Evolutionary conservation across 2,113 vertebrate genomes (phyloP).

Genomic region (Stomatorhinus ivindoensis): DNA sequence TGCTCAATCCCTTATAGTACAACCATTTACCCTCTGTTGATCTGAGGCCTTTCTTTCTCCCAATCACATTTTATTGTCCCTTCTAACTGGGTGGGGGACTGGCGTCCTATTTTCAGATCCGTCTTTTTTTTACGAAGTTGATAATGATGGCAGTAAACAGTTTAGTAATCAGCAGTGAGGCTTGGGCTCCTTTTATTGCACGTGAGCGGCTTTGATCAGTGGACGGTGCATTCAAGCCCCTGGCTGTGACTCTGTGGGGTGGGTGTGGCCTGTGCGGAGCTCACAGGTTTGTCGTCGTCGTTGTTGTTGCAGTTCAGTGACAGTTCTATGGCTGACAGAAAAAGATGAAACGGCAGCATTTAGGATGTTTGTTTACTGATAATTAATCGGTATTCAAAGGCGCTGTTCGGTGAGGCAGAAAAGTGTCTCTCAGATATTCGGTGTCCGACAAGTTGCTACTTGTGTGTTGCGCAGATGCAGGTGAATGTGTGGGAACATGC

Average conservation of each 20-base stretch:
- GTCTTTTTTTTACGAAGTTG: background rate
- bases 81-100: background rate
- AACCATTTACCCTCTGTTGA: background rate
- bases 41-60: background rate
- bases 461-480: slow-evolving; percentile 34
- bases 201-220: background rate
- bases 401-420: slow-evolving; percentile 35
- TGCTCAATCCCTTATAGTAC: background rate
- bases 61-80: background rate
- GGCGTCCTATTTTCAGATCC: background rate
- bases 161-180: background rate
- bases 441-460: slow-evolving; percentile 45
- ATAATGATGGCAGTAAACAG: background rate
- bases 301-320: background rate
- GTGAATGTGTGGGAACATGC: slow-evolving; percentile 48
- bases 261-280: background rate
- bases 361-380: background rate
- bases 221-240: background rate
- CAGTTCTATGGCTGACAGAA: background rate
- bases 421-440: slow-evolving; percentile 36
- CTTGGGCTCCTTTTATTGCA: background rate
- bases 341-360: background rate
- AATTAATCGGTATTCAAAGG: background rate
- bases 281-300: background rate
- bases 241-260: background rate